Evolutionary conservation across 2,888 invertebrate genomes (phyloP), one percentile per base, ranked within the genome.

Genomic region (Liposcelis brunnea): DNA sequence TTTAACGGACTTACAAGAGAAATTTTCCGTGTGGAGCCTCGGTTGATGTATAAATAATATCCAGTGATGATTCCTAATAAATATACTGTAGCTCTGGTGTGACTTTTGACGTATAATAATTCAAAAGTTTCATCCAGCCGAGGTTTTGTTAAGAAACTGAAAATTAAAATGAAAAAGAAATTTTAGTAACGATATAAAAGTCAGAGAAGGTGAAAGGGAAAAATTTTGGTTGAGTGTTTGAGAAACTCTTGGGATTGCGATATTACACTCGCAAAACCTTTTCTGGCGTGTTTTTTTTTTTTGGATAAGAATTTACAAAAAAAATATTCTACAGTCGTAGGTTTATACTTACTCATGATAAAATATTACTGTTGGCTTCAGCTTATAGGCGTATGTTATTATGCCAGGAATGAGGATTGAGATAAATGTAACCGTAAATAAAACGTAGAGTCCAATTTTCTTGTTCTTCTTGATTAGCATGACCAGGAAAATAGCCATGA

Each of bases 51-150:
- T 46, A 65, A 61, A 15, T 68, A 45, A 50, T 66, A 70, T 0
- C 73, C 74, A n/a, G 64, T 62, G 46, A 68, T 60, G 57, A 74
- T 67, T 1, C 75, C 75, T 8, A 74, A 59, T 4, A 72, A 59
- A 52, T 75, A 75, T 0, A 74, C 63, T 0, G 69, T 66, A 11
- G 68, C 70, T 3, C 75, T 62, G 0, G 70, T 69, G 57, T 75
- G 75, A 1, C 71, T 69, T 53, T 71, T 73, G 48, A 69, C 71
- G 51, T 75, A 75, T 0, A 67, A 63, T 31, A 67, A 46, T 26
- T 67, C 61, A 54, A 71, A 74, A 52, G 71, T 69, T 11, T 59
- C 52, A 49, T 67, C 65, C 0, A 51, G 58, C 32, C 72, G 69
- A 2, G 72, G 71, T 36, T 69, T 63, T 0, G 59, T 57, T 16